Base-by-base conservation (phyloP, 2,888 invertebrate genomes). In the Perithous albicinctus region DNA sequence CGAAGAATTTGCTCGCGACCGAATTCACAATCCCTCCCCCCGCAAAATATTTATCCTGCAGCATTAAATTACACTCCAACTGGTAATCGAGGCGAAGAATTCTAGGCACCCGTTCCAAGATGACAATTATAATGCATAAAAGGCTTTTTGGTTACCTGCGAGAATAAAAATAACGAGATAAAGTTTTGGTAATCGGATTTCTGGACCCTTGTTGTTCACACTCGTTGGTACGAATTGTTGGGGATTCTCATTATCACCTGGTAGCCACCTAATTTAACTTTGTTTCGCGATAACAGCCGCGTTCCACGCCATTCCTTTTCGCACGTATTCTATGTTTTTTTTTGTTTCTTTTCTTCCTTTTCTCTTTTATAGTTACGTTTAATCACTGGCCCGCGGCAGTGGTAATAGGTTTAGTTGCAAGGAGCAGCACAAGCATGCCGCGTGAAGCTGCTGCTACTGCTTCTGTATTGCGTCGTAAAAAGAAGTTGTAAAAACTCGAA, bases 361-460 rank as follows among this genome's bases (percentile, higher is more conserved):
- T 82, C 78, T 85, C 87, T 90, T 92, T 92, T 92, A 92, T 89
- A 89, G 90, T 88, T 88, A 78, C 88, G 87, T 91, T 91, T 91
- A 91, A 92, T 92, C 91, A 91, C 89, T 86, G 87, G 84, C 84
- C 85, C 86, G 86, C 88, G 88, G 87, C 83, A 76, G 72, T 75
- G 87, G 89, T 92, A 91, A 92, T 92, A 92, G 91, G 91, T 92
- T 92, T 91, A 91, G 91, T 92, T 91, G 88, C 86, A 86, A 82
- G 73, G 84, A 78, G 86, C 85, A 83, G 86, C 41, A 70, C 43
- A 18, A 5, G 64, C 67, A 32, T 46, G 75, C 29, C 48, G 48
- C 64, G n/a, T 46, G 59, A 48, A 41, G 69, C 29, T 54, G 85
- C 86, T 81, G 82, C 86, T 79, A 86, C 86, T 86, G 69, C 89